Percentiles rank a stretch among this genome's conserved stretches.
Evolutionary conservation across 2,888 invertebrate genomes (phyloP).

Genomic region (Netelia melanura): DNA sequence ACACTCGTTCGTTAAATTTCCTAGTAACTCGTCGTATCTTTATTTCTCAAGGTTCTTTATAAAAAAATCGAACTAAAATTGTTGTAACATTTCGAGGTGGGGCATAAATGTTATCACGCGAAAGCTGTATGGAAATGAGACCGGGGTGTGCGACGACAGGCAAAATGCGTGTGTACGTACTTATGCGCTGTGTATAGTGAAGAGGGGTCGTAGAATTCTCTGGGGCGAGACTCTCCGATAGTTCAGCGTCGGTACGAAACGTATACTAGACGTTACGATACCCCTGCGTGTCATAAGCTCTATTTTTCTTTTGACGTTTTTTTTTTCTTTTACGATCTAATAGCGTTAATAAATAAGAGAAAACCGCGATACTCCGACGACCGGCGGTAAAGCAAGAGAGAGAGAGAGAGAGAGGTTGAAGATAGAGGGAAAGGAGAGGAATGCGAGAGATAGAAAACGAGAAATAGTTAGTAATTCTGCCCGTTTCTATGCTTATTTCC

Average conservation of each 20-base stretch:
- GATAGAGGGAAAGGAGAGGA: too few relatives aligned
- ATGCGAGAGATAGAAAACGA: too few relatives aligned
- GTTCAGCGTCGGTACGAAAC: slow-evolving; percentile 47
- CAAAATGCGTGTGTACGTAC: slow-evolving; percentile 24
- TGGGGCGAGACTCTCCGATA: slow-evolving; percentile 37
- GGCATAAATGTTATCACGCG: slow-evolving; percentile 10
- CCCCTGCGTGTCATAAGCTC: slow-evolving; percentile 67
- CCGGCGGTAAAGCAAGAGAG: not conserved
- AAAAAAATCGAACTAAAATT: too few relatives aligned
- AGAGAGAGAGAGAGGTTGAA: too few relatives aligned
- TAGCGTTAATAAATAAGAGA: slow-evolving; percentile 70
- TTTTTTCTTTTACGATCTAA: slow-evolving; percentile 68
- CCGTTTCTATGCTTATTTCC: slow-evolving; percentile 32
- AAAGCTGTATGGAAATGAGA: slow-evolving; percentile 12
- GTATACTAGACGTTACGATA: slow-evolving; percentile 65
- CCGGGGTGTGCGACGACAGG: slow-evolving; percentile 27
- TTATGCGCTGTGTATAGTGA: not conserved
- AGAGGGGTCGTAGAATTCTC: slow-evolving; percentile 26
- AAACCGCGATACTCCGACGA: not conserved
- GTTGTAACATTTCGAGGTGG: not conserved
- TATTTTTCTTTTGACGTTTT: slow-evolving; percentile 6
- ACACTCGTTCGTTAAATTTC: too few relatives aligned
- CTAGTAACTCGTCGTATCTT: not conserved
- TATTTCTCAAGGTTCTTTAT: slow-evolving; percentile 7
- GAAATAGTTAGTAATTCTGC: not conserved